Base-by-base conservation (phyloP, 2,113 vertebrate genomes). In the Neotoma lepida region DNA sequence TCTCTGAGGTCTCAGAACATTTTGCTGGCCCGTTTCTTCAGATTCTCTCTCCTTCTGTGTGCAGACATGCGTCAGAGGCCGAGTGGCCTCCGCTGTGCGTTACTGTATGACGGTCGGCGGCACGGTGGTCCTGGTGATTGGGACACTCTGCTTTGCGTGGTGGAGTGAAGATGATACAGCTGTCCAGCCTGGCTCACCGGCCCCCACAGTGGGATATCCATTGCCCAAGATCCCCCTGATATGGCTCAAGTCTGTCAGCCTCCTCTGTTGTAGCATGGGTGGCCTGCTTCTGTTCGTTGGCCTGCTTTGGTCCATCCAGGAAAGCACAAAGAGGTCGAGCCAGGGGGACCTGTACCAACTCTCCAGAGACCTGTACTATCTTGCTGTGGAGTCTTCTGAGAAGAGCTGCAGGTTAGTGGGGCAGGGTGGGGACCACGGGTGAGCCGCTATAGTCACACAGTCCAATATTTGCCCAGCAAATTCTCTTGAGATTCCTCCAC, bases 131-230 rank as follows among this genome's bases (percentile, higher is more conserved):
- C 97, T 98, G 94, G 98, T 98, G 94, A 97, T 97, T 0, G 98
- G 98, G 14, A 98, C 97, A 0, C 96, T 98, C 68, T 98, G 98
- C 96, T 98, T 98, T 0, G 97, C 98, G 44, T 98, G 98, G 98
- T 98, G 98, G 98, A 98, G 98, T 0, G 98, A 98, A 0, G 97
- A 96, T 0, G 97, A 98, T 17, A 71, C 96, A 3, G 96, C 76
- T 0, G 64, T 95, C 86, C 94, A 86, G 0, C 97, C 97, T 2
- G 84, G 77, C 56, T 92, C 26, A 63, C 66, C 0, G 15, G n/a
- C 44, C 51, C 14, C 28, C 0, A 35, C 78, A 13, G 10, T 39
- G 2, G 82, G 66, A 4, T 10, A 3, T 12, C 64, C 84, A 0
- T 1, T 0, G 0, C 97, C 96, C 5, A 66, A 93, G 20, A 73